Base-by-base conservation (phyloP, 2,888 invertebrate genomes). In the Orchesella flavescens region DNA sequence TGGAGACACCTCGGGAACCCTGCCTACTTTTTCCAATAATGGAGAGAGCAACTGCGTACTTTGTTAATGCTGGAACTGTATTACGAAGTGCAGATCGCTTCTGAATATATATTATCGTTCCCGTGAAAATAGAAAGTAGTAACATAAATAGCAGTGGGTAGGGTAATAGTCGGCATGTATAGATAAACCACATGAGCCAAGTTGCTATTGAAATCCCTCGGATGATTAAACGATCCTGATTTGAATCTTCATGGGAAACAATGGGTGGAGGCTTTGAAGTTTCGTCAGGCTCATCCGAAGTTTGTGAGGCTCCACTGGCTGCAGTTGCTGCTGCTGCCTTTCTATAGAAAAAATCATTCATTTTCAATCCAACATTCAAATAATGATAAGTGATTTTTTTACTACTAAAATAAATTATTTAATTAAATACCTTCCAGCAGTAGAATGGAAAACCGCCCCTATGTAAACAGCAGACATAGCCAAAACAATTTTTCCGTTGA, bases 381-480 rank as follows among this genome's bases (percentile, higher is more conserved):
- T n/a, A n/a, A n/a, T n/a, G n/a, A n/a, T n/a, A n/a, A n/a, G n/a
- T n/a, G n/a, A n/a, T n/a, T n/a, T n/a, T n/a, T n/a, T n/a, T n/a
- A n/a, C n/a, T n/a, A n/a, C n/a, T n/a, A n/a, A n/a, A n/a, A n/a
- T n/a, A n/a, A n/a, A n/a, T n/a, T n/a, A n/a, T n/a, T n/a, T n/a
- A 34, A 66, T 61, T 3, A 13, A 24, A 13, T 24, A 15, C 17
- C 17, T 61, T 1, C 23, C 24, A 19, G 24, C 63, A n/a, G 63
- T 59, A n/a, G 44, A 79, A 59, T 86, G 83, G 19, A 81, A 10
- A 24, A 86, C 72, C 12, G 83, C 57, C 15, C 75, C 74, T 0
- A 84, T 10, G 55, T 88, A 88, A 0, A 84, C 74, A 65, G 76
- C 85, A 65, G 86, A 85, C 13, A 88, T 55, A 1, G 85, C 80